Conservation (phyloP, 23 tunicate genomes). For the Diplosoma virens region DNA sequence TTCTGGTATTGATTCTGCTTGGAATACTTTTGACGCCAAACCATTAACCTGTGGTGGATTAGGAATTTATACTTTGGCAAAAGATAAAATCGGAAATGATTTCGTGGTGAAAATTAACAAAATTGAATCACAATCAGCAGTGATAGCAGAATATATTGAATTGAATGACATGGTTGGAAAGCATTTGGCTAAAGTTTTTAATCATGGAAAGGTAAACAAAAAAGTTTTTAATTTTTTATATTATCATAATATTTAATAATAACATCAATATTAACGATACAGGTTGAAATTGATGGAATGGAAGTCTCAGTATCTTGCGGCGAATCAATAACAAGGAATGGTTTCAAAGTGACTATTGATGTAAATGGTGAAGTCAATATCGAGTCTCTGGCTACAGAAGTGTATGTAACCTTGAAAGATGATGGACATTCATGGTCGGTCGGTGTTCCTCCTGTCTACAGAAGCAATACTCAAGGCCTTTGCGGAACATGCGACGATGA, state of each 20-base stretch:
- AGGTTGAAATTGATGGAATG: constrained; percentile 65
- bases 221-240: background rate
- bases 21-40: constrained; percentile 75
- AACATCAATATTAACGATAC: no score
- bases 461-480: constrained; percentile 59
- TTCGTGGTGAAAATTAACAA: constrained; percentile 49
- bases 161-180: constrained; percentile 54
- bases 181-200: constrained; percentile 17
- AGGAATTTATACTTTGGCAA: constrained; percentile 56
- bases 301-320: constrained; percentile 11
- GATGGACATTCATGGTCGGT: constrained; percentile 85
- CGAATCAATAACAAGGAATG: background rate
- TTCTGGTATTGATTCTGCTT: constrained; percentile 58
- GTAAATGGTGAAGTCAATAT: constrained; percentile 33
- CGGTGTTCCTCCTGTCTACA: constrained; percentile 47
- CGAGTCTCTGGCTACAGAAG: constrained; percentile 34
- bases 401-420: constrained; percentile 18
- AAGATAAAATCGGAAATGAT: constrained; percentile 51
- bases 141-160: constrained; percentile 47
- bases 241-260: no score
- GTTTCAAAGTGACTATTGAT: constrained; percentile 32
- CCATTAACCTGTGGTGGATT: constrained; percentile 37
- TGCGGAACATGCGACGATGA: constrained; percentile 88
- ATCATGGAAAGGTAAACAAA: constrained; percentile 41
- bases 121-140: constrained; percentile 22